These are phyloP conservation scores for Scolopax rusticola DNA, from an alignment of 2,797 vertebrate species.

Conservation along the genomic window DNA sequence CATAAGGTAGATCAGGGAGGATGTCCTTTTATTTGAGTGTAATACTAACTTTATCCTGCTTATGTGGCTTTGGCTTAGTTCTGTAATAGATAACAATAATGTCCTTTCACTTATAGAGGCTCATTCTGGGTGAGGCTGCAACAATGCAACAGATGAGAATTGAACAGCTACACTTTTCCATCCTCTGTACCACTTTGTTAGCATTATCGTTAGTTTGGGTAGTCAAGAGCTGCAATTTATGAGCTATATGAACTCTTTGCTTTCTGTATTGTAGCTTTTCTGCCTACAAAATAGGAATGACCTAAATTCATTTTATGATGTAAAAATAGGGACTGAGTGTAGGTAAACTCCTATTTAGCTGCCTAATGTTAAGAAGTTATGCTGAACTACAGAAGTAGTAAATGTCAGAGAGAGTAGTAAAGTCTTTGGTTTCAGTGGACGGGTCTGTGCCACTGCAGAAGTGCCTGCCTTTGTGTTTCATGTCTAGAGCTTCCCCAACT, in stretches of 20 bases:
- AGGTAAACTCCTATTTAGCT: not conserved
- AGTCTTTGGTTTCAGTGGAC: not conserved
- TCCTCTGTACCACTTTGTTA: not conserved
- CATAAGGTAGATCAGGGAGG: not conserved
- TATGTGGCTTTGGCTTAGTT: not conserved
- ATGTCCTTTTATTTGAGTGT: not conserved
- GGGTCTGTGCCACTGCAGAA: not conserved
- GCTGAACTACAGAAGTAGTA: not conserved
- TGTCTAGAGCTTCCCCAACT: not conserved
- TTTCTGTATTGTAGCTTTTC: not conserved
- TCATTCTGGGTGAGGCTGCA: not conserved
- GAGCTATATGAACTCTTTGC: not conserved
- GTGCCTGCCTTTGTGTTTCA: accelerated
- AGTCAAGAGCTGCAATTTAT: not conserved
- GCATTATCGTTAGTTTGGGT: not conserved
- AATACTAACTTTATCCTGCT: not conserved
- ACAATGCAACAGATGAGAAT: not conserved
- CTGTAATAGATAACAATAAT: not conserved
- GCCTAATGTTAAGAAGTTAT: not conserved
- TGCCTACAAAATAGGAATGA: not conserved
- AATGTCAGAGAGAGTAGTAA: not conserved
- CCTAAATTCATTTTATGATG: not conserved
- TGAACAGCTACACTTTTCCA: not conserved
- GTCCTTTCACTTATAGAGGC: not conserved
- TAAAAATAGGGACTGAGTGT: not conserved